phyloP scores from a whole-genome alignment of 2,797 vertebrate species.

The Aplochiton taeniatus region DNA sequence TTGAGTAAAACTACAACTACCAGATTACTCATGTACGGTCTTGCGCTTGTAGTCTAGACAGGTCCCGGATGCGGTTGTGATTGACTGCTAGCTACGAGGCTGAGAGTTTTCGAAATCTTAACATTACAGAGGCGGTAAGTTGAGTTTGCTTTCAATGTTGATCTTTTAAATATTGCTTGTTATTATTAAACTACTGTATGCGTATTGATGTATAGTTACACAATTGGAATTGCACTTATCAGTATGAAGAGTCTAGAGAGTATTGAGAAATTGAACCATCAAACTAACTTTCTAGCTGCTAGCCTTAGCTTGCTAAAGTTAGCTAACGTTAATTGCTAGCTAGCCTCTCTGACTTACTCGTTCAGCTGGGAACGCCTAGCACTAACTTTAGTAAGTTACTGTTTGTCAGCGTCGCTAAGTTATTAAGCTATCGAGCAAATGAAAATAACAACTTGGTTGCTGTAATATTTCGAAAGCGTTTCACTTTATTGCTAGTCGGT shows the following conservation, averaged over 20 bases:
- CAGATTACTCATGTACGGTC: conserved; percentile 19
- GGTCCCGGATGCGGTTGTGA: conserved; percentile 80
- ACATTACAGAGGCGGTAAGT: conserved; percentile 72
- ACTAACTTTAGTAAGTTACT: too few species aligned
- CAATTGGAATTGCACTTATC: neutral
- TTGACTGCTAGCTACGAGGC: conserved; percentile 65
- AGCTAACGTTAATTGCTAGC: conserved; percentile 31
- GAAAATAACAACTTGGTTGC: too few species aligned
- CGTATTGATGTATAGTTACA: too few species aligned
- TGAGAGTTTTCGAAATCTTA: conserved; percentile 71
- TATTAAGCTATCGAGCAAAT: too few species aligned
- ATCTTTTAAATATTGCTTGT: conserved; percentile 23
- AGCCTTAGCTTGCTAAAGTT: conserved; percentile 54
- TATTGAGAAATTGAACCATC: conserved; percentile 11
- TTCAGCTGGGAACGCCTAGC: too few species aligned
- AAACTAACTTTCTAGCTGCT: conserved; percentile 65
- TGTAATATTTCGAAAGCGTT: too few species aligned
- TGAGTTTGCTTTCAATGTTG: neutral
- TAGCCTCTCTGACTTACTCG: conserved; percentile 37
- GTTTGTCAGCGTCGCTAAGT: too few species aligned
- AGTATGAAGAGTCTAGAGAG: neutral
- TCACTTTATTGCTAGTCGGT: too few species aligned
- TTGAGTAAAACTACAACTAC: conserved; percentile 61
- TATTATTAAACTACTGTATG: neutral
- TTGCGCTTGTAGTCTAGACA: conserved; percentile 41